Conservation (phyloP, 35 echinoderm and acorn worm species). For the Patiria miniata region DNA sequence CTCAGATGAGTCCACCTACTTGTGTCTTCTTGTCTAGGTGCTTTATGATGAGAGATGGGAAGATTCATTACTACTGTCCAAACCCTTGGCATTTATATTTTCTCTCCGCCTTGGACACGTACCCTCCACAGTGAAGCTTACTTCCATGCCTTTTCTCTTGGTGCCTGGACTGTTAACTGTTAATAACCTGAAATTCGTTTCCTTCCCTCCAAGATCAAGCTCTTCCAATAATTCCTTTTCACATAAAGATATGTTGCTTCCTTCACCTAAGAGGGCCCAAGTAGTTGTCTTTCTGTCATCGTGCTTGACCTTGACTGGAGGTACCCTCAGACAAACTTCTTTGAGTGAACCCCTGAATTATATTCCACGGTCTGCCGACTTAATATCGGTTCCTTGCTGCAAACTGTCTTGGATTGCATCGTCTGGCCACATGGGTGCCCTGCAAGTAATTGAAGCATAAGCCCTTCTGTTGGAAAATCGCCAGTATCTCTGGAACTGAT, state of each 20-base stretch:
- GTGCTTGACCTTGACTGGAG: constrained; percentile 46
- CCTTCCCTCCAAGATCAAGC: too few relatives aligned
- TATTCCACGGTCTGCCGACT: background rate
- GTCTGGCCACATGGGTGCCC: constrained; percentile 27
- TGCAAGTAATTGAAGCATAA: constrained; percentile 54
- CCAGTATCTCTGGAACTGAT: constrained; percentile 24
- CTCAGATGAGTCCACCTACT: constrained; percentile 41
- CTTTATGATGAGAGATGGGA: background rate
- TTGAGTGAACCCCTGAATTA: background rate
- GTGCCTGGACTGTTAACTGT: too few relatives aligned
- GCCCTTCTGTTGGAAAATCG: constrained; percentile 31
- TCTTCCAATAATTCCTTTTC: background rate
- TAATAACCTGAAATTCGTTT: too few relatives aligned
- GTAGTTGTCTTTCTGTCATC: constrained; percentile 3
- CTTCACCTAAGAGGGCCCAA: constrained; percentile 51
- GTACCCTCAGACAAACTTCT: constrained; percentile 30
- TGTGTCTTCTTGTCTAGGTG: constrained; percentile 11
- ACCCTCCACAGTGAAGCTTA: too few relatives aligned
- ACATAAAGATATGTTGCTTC: constrained; percentile 36
- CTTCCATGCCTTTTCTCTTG: too few relatives aligned
- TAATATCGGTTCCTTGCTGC: background rate
- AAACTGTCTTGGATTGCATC: constrained; percentile 3
- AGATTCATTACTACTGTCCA: constrained; percentile 43
- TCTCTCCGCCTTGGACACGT: background rate
- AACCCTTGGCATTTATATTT: constrained; percentile 22